Conservation (phyloP, 2,113 vertebrate genomes). For the Neodon shergylaensis region DNA sequence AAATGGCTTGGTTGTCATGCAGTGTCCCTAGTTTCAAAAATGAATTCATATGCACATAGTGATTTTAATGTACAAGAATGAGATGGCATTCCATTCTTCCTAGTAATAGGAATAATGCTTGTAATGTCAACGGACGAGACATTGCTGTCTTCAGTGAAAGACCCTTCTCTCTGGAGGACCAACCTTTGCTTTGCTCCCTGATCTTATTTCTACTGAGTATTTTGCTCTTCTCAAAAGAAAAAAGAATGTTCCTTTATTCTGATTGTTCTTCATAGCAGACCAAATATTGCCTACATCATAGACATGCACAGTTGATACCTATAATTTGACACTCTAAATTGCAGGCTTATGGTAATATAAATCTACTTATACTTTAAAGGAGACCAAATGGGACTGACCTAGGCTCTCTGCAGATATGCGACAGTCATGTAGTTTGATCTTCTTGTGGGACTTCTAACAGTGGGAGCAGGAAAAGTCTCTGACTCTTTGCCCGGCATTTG, state of each 20-base stretch:
- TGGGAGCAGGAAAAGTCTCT: not conserved
- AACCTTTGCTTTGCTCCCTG: not conserved
- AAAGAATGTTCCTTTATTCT: not conserved
- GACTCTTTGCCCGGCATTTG: not conserved
- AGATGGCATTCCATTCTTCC: not conserved
- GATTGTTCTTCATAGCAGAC: not conserved
- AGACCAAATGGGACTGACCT: not conserved
- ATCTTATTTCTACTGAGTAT: conserved; percentile 27
- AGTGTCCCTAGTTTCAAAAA: conserved; percentile 31
- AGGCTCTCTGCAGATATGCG: not conserved
- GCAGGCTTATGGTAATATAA: conserved; percentile 9
- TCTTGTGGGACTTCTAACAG: not conserved
- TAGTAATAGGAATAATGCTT: not conserved
- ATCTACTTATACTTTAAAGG: not conserved
- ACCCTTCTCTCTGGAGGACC: conserved; percentile 49
- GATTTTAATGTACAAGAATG: not conserved
- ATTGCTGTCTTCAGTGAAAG: not conserved
- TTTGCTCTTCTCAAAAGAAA: conserved; percentile 22
- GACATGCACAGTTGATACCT: not conserved
- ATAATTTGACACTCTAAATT: conserved; percentile 44
- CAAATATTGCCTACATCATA: conserved; percentile 33
- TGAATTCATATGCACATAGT: not conserved
- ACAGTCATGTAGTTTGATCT: not conserved
- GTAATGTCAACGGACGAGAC: not conserved
- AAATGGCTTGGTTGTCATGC: conserved; percentile 3